Base-by-base conservation (phyloP, 2,888 invertebrate species). In the Mechanitis mazaeus region DNA sequence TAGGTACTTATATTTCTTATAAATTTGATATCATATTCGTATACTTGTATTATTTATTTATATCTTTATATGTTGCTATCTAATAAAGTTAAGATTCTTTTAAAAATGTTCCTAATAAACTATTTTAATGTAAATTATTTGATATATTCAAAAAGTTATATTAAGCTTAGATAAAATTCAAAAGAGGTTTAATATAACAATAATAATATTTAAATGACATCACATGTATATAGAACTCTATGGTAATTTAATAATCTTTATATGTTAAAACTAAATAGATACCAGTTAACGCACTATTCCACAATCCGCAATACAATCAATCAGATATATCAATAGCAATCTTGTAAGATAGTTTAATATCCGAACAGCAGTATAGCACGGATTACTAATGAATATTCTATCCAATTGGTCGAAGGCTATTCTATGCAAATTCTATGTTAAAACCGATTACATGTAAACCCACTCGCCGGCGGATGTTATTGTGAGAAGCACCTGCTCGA, bases 381-480 rank as follows among this genome's bases (percentile, higher is more conserved):
- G 64, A 60, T 66, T 61, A 61, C 61, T 68, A 64, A 64, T 67
- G 64, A 64, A 68, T 66, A 64, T 66, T 65, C 61, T 61, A 63
- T 65, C 67, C 67, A 59, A 67, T 65, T 61, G 65, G 65, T 63
- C 58, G 63, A 60, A 61, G 42, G 54, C 58, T 42, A 64, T 65
- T 60, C 65, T 67, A 66, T 69, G 70, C 68, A 69, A 70, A 68
- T 69, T 63, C 60, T 63, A 62, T 64, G 67, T 61, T 58, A 50
- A 55, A 56, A 58, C 59, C 65, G 67, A 70, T 70, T 66, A 69
- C 70, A 69, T 60, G 70, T 65, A 67, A 70, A 70, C 66, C 64
- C 68, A 68, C 68, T 70, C 69, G 58, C 59, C 60, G 55, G 45
- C 59, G 54, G 56, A 65, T 70, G 68, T 65, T 63, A 57, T 66